Percentiles rank a stretch among this genome's conserved stretches.
phyloP scores from a whole-genome alignment of 2,888 invertebrate species.

The Aspidapion aeneum region DNA sequence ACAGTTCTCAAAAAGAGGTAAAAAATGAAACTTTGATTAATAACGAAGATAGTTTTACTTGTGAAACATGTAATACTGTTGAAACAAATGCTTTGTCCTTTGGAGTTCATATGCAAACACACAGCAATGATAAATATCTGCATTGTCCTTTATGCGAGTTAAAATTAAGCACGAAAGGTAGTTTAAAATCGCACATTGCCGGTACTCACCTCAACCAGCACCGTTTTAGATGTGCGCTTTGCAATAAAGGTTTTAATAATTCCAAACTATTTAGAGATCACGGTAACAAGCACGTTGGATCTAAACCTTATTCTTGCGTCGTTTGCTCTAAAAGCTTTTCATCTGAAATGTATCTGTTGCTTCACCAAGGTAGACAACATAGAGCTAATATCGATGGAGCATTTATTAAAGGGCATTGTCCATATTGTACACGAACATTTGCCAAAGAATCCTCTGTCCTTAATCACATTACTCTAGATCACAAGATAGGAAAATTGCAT shows the following conservation, averaged over 20 bases:
- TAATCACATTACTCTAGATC: conserved; percentile 47
- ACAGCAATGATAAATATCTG: conserved; percentile 36
- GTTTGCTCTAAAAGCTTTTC: conserved; percentile 43
- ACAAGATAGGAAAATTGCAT: conserved; percentile 26
- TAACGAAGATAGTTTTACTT: conserved; percentile 41
- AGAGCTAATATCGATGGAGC: conserved; percentile 45
- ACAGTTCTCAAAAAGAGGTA: conserved; percentile 34
- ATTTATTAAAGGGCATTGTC: conserved; percentile 45
- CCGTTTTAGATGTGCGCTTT: conserved; percentile 32
- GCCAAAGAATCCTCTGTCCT: conserved; percentile 42
- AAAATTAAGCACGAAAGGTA: conserved; percentile 31
- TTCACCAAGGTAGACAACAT: conserved; percentile 55
- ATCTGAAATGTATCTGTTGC: conserved; percentile 48
- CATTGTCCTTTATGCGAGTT: conserved; percentile 39
- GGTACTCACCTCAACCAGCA: conserved; percentile 51
- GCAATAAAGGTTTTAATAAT: conserved; percentile 33
- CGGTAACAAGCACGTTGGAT: conserved; percentile 39
- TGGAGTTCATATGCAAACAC: conserved; percentile 39
- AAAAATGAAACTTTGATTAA: conserved; percentile 34
- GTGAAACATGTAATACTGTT: conserved; percentile 37
- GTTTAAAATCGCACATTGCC: conserved; percentile 53
- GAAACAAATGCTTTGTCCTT: conserved; percentile 39
- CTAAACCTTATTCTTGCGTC: conserved; percentile 40
- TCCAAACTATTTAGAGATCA: conserved; percentile 43
- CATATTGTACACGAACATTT: conserved; percentile 37